Conservation (phyloP, 1,140 invertebrate genomes). For the Anastatus disparis region DNA sequence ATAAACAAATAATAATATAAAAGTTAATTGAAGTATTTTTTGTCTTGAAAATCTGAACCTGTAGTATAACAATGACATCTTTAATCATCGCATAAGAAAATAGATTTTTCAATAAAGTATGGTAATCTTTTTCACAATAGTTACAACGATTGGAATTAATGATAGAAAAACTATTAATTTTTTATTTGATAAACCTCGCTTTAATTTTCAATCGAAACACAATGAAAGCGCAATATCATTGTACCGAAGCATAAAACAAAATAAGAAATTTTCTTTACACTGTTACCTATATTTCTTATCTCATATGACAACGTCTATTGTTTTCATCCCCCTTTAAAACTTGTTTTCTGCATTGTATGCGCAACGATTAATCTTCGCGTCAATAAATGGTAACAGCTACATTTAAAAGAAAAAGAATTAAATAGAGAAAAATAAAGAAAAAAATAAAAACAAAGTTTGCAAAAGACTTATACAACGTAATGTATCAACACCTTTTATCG, state of each 20-base stretch:
- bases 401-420: neutral
- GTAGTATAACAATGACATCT: too few relatives aligned
- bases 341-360: neutral
- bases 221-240: neutral
- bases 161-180: neutral
- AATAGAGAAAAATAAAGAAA: too few relatives aligned
- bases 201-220: neutral
- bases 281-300: conserved; percentile 18
- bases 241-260: neutral
- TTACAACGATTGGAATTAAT: neutral
- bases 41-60: too few relatives aligned
- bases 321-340: conserved; percentile 15
- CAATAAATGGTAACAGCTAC: neutral
- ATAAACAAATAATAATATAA: too few relatives aligned
- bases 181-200: neutral
- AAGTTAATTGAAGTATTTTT: too few relatives aligned
- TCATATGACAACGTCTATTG: too few relatives aligned
- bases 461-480: too few relatives aligned
- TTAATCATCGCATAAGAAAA: neutral
- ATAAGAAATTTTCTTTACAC: neutral
- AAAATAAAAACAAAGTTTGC: too few relatives aligned
- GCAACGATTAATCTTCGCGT: neutral
- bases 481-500: neutral
- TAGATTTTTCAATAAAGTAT: neutral
- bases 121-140: neutral